Evolutionary conservation across 1,140 invertebrate genomes (phyloP).

Genomic region (Stenopsyche tienmushanensis): DNA sequence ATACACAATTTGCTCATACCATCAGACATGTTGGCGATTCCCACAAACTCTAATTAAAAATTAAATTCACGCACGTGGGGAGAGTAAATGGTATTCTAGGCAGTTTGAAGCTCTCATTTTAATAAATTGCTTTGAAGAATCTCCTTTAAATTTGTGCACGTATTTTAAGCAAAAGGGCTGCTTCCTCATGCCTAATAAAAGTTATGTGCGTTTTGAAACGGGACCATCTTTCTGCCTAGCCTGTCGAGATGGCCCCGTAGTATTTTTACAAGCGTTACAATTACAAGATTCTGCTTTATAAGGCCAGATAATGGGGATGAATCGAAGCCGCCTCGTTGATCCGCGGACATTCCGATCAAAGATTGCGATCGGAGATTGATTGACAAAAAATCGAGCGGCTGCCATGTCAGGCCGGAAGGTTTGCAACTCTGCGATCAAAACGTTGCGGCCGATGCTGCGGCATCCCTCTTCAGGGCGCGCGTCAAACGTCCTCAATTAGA

Average conservation of each 20-base stretch:
- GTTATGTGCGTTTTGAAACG: too few relatives aligned
- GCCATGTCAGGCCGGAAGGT: slow-evolving; percentile 16
- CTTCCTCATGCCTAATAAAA: too few relatives aligned
- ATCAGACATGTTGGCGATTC: neutral
- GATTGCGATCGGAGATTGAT: slow-evolving; percentile 28
- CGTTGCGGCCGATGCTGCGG: neutral
- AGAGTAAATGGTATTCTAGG: too few relatives aligned
- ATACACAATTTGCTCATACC: neutral
- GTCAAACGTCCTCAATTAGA: slow-evolving; percentile 39
- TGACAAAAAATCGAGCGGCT: slow-evolving; percentile 36
- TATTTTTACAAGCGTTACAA: neutral
- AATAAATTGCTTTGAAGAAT: too few relatives aligned
- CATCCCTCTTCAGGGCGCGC: slow-evolving; percentile 17
- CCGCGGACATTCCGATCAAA: neutral
- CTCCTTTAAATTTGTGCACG: too few relatives aligned
- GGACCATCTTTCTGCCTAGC: neutral
- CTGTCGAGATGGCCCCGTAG: neutral
- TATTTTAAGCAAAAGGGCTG: too few relatives aligned
- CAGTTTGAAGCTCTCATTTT: too few relatives aligned
- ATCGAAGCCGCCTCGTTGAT: slow-evolving; percentile 15
- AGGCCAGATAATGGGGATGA: slow-evolving; percentile 13
- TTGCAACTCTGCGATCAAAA: too few relatives aligned
- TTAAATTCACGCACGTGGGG: too few relatives aligned
- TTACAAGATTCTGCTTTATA: neutral
- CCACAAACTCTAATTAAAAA: neutral